Evolutionary conservation across 2,113 vertebrate genomes (phyloP).

Genomic region (Hystrix cristata): DNA sequence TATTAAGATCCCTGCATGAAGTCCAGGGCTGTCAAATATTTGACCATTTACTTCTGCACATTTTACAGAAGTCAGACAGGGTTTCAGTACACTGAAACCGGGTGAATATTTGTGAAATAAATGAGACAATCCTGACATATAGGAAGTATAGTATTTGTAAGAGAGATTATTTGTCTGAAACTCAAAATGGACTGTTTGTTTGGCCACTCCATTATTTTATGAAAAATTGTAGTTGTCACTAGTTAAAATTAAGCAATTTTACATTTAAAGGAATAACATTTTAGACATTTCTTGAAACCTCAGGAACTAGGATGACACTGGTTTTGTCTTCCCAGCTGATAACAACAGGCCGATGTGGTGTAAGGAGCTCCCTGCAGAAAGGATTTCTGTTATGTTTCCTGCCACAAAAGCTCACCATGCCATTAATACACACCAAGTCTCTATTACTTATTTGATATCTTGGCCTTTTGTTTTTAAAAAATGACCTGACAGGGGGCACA

Average conservation of each 20-base stretch:
- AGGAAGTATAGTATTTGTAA: not conserved
- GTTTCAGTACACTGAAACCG: not conserved
- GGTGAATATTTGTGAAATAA: not conserved
- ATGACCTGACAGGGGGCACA: not conserved
- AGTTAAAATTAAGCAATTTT: not conserved
- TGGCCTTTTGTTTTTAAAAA: not conserved
- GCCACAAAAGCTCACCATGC: rapidly evolving
- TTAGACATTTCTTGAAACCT: not conserved
- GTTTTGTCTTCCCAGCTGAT: not conserved
- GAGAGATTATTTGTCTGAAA: not conserved
- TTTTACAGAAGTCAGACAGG: not conserved
- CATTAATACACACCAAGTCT: not conserved
- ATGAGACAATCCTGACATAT: not conserved
- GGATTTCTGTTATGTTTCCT: rapidly evolving
- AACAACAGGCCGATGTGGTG: not conserved
- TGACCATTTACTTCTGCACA: not conserved
- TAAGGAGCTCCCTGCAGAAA: not conserved
- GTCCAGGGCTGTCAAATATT: not conserved
- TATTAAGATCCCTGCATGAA: not conserved
- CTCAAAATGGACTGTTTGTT: not conserved
- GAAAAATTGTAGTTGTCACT: not conserved
- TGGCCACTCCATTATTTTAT: not conserved
- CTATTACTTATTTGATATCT: not conserved
- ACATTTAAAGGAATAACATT: not conserved
- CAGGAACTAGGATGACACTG: not conserved